Base-by-base conservation (phyloP, 2,888 invertebrate species). In the Acronicta leporina region DNA sequence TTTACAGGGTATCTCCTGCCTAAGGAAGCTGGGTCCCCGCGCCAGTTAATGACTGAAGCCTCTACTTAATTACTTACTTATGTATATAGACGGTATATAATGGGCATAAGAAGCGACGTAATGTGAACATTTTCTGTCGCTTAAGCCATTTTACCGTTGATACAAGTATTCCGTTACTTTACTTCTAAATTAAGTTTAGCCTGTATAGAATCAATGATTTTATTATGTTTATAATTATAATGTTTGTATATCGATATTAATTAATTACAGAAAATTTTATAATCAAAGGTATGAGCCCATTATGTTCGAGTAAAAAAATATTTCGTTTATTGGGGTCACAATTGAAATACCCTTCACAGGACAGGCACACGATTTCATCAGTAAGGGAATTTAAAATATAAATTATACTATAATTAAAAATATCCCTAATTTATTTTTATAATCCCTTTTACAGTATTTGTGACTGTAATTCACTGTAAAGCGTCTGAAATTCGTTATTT, bases 1-100 rank as follows among this genome's bases (percentile, higher is more conserved):
- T 45, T 92, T 92, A 14, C 91, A 95, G 95, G 95, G 95, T 27
- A 73, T 94, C 25, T 88, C 88, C 58, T 95, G 94, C 73, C 77
- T 95, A 33, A 84, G 92, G 65, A 95, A 95, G 64, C 81, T 95
- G n/a, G 94, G 94, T 0, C 92, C 94, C 0, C 87, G 94, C 3
- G 90, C 94, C 3, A 93, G 94, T 85, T 94, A 94, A 75, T 75
- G 75, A 75, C 77, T 73, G 73, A 75, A 73, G 43, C 53, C 25
- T 43, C 54, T 66, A 67, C 58, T 73, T 68, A 65, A 68, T 67
- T 66, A 68, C 54, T 61, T 58, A 52, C 73, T 50, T 20, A 51
- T 75, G 50, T 67, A 54, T 68, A 62, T 49, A 63, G 55, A 60
- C 40, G 58, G 62, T 53, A 20, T 4, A 20, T 20, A 20, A 20